A percentile compares a stretch with the other conserved stretches of the same genome.
Conservation (phyloP, 2,113 vertebrate genomes). For the Carettochelys insculpta region DNA sequence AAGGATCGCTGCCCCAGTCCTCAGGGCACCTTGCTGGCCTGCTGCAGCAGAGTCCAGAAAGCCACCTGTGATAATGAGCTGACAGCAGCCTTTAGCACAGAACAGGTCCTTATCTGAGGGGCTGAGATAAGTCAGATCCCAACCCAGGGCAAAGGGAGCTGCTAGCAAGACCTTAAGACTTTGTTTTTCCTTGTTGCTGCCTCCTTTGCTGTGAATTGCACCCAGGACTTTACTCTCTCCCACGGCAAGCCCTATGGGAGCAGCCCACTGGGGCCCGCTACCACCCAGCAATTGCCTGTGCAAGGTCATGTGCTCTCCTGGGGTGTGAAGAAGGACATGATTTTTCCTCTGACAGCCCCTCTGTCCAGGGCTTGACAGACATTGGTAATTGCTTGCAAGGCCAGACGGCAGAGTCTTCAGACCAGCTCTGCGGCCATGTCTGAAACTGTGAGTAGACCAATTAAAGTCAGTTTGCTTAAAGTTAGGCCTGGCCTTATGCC, state of each 20-base stretch:
- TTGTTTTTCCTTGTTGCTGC: background rate
- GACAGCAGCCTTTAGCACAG: background rate
- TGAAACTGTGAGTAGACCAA: background rate
- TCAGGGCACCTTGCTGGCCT: background rate
- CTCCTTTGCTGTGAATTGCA: background rate
- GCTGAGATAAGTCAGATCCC: background rate
- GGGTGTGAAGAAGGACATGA: background rate
- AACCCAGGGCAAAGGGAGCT: background rate
- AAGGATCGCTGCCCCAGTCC: background rate
- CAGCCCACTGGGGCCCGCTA: background rate
- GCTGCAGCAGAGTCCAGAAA: background rate
- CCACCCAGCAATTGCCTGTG: background rate
- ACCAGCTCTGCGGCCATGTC: background rate
- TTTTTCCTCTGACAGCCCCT: background rate
- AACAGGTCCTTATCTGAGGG: background rate
- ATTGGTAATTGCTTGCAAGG: background rate
- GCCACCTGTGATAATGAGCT: background rate
- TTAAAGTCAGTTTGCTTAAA: background rate
- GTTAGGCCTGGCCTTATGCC: background rate
- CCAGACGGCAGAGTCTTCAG: background rate
- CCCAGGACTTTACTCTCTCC: background rate
- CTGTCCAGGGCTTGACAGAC: background rate
- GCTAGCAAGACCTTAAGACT: background rate
- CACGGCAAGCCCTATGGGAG: background rate
- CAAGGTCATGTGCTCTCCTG: background rate